Evolutionary conservation across 1,140 invertebrate species (phyloP).

Genomic region (Drosophila oshimai): DNA sequence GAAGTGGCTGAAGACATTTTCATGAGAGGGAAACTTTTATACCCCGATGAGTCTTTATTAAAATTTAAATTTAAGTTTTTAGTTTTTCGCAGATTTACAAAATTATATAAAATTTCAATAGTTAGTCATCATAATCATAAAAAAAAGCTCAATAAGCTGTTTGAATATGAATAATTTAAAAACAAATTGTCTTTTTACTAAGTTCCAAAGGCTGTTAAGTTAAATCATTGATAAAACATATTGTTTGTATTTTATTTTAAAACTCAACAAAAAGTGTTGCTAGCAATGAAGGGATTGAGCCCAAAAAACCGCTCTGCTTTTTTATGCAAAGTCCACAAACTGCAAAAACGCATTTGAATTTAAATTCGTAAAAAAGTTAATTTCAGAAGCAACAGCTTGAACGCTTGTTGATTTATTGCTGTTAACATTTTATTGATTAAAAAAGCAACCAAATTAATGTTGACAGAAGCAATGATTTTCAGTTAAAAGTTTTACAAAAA

Average conservation of each 20-base stretch:
- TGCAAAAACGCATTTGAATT: background rate
- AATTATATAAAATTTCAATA: no score
- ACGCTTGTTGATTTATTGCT: constrained; percentile 27
- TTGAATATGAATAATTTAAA: background rate
- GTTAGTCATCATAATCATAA: no score
- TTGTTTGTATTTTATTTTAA: background rate
- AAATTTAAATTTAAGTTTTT: background rate
- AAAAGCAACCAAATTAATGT: constrained; percentile 18
- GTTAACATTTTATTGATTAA: constrained; percentile 39
- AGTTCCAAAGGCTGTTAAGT: no score
- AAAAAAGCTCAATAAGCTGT: background rate
- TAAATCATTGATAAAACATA: background rate
- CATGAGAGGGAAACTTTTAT: background rate
- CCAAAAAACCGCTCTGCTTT: constrained; percentile 2
- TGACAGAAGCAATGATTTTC: constrained; percentile 21
- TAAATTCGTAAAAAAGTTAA: background rate
- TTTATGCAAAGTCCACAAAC: background rate
- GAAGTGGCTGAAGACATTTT: constrained; percentile 32
- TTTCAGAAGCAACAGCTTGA: constrained; percentile 5
- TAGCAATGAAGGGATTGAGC: background rate
- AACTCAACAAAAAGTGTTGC: background rate
- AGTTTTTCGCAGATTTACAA: background rate
- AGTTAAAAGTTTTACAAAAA: background rate
- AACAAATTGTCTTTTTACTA: background rate
- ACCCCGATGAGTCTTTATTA: background rate